Evolutionary conservation across 2,113 vertebrate genomes (phyloP).

Genomic region (Eira barbara): DNA sequence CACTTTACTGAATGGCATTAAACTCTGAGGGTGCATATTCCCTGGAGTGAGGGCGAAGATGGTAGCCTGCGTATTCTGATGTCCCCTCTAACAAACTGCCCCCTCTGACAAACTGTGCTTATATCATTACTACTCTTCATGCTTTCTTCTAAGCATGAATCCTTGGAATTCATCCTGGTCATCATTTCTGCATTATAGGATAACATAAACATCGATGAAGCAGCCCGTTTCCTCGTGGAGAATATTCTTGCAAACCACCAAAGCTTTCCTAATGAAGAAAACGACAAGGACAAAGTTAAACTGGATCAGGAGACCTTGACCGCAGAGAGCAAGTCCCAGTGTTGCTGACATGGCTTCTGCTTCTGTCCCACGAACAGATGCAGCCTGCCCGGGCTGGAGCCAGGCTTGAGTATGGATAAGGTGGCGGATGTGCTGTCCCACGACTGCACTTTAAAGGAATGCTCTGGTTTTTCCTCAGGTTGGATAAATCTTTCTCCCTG

Average conservation of each 20-base stretch:
- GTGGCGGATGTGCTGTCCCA: slow-evolving; percentile 38
- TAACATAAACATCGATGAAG: slow-evolving; percentile 97
- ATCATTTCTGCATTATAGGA: slow-evolving; percentile 84
- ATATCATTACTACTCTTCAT: not conserved
- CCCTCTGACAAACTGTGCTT: not conserved
- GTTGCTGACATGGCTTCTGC: slow-evolving; percentile 87
- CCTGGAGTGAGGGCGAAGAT: not conserved
- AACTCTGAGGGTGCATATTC: not conserved
- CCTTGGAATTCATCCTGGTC: not conserved
- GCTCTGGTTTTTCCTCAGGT: not conserved
- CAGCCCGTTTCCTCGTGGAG: slow-evolving; percentile 95
- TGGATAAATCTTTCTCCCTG: not conserved
- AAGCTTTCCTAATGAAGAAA: slow-evolving; percentile 91
- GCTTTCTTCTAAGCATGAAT: not conserved
- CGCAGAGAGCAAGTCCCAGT: slow-evolving; percentile 93
- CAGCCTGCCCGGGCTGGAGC: slow-evolving; percentile 10
- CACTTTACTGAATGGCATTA: too few relatives aligned
- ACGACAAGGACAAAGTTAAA: slow-evolving; percentile 89
- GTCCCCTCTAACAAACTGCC: not conserved
- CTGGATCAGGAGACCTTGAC: slow-evolving; percentile 87
- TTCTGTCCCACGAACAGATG: rapidly evolving
- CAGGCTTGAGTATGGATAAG: slow-evolving; percentile 22
- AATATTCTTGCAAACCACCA: slow-evolving; percentile 93
- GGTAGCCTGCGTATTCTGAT: not conserved
- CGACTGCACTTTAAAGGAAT: not conserved